Percentiles rank a stretch among this genome's conserved stretches.
phyloP scores from a whole-genome alignment of 2,113 vertebrate genomes.

The Sinocyclocheilus anophthalmus region DNA sequence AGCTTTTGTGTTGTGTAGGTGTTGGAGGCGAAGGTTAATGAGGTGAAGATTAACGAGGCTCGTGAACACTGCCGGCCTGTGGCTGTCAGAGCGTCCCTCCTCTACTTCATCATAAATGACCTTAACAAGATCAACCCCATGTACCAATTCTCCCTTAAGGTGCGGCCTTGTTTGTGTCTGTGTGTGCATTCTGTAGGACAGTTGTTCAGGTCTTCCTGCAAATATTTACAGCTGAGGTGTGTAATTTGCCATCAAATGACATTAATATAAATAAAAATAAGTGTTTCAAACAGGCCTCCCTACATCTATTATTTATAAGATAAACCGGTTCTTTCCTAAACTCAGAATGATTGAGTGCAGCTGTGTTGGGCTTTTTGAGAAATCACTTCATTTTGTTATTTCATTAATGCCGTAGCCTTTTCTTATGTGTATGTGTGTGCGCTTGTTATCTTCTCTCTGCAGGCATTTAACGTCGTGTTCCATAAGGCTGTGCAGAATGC shows the following conservation, averaged over 20 bases:
- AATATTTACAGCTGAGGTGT: slow-evolving; percentile 77
- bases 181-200: not conserved
- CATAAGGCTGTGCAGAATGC: slow-evolving; percentile 76
- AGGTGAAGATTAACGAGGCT: slow-evolving; percentile 81
- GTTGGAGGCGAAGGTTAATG: slow-evolving; percentile 80
- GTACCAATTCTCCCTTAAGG: slow-evolving; percentile 85
- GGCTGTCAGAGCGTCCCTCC: slow-evolving; percentile 77
- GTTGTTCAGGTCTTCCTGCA: slow-evolving; percentile 47
- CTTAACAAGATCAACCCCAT: slow-evolving; percentile 85
- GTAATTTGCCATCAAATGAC: slow-evolving; percentile 52
- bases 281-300: not conserved
- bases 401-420: not conserved
- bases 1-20: slow-evolving; percentile 66
- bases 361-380: too few relatives aligned
- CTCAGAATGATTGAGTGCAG: not conserved
- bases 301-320: not conserved
- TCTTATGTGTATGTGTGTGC: not conserved
- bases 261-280: not conserved
- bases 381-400: not conserved
- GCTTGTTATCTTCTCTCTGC: slow-evolving; percentile 31
- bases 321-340: not conserved
- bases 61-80: slow-evolving; percentile 78
- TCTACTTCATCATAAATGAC: slow-evolving; percentile 84
- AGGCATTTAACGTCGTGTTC: slow-evolving; percentile 81
- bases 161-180: slow-evolving; percentile 48